Evolutionary conservation across 2,113 vertebrate species (phyloP).

Genomic region (Melanocharis versteri): DNA sequence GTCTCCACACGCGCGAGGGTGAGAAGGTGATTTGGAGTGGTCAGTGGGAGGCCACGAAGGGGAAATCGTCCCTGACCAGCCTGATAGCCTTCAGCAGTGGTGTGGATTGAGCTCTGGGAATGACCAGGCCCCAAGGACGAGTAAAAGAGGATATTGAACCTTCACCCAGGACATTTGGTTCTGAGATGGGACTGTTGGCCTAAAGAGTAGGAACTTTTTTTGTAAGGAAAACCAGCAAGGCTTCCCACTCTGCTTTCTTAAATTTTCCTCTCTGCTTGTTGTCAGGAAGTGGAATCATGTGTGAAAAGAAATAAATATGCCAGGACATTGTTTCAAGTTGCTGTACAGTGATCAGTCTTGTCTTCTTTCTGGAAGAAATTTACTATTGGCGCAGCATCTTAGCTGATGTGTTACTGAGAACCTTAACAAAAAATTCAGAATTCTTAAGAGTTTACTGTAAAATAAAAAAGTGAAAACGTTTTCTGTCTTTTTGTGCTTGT

Average conservation of each 20-base stretch:
- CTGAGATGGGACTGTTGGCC: neutral
- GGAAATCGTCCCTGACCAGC: neutral
- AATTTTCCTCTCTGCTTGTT: slow-evolving; percentile 20
- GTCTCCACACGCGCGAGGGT: neutral
- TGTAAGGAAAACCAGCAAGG: neutral
- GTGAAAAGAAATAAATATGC: neutral
- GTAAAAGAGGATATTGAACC: neutral
- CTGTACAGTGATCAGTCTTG: neutral
- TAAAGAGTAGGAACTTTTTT: neutral
- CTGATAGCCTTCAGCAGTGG: neutral
- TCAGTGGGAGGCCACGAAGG: neutral
- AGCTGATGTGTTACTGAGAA: neutral
- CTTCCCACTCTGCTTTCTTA: slow-evolving; percentile 3
- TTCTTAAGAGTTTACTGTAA: neutral
- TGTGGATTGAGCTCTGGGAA: neutral
- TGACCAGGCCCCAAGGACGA: neutral
- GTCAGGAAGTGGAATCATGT: neutral
- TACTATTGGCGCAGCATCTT: neutral
- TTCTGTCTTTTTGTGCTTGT: neutral
- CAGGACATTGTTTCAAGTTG: slow-evolving; percentile 22
- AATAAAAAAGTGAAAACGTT: neutral
- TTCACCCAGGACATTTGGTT: neutral
- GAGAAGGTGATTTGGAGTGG: neutral
- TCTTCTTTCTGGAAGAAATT: neutral
- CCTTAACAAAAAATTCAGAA: neutral